phyloP scores from a whole-genome alignment of 2,797 vertebrate species.

The Crocodylus rhombifer region DNA sequence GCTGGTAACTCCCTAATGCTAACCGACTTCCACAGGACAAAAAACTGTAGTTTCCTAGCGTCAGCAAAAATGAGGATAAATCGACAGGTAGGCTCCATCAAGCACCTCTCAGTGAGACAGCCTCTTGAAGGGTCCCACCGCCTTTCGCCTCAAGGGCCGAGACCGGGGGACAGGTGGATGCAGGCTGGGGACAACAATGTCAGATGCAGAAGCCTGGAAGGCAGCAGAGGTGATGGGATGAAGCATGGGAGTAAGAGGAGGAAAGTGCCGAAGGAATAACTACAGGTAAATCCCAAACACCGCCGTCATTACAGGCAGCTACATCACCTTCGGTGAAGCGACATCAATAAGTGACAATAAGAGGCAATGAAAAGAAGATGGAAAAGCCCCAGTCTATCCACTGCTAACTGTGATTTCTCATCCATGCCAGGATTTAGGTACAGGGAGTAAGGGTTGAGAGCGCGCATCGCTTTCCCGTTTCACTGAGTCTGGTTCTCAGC shows the following conservation, averaged over 20 bases:
- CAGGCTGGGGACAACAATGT: background rate
- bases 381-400: background rate
- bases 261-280: background rate
- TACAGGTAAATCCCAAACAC: constrained; percentile 14
- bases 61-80: constrained; percentile 49
- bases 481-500: background rate
- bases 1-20: constrained; percentile 61
- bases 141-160: background rate
- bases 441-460: background rate
- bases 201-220: background rate
- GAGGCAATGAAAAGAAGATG: constrained; percentile 8
- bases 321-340: background rate
- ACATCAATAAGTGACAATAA: background rate
- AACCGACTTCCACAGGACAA: constrained; percentile 10
- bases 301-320: background rate
- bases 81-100: background rate
- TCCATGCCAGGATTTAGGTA: background rate
- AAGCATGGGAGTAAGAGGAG: rapidly evolving
- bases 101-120: background rate
- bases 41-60: background rate
- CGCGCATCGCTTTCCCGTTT: constrained; percentile 32
- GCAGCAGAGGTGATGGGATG: background rate
- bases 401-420: constrained; percentile 16
- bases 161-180: background rate
- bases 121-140: too few relatives aligned